Base-by-base conservation (phyloP, 2,797 vertebrate species). In the Rhinoraja longicauda region DNA sequence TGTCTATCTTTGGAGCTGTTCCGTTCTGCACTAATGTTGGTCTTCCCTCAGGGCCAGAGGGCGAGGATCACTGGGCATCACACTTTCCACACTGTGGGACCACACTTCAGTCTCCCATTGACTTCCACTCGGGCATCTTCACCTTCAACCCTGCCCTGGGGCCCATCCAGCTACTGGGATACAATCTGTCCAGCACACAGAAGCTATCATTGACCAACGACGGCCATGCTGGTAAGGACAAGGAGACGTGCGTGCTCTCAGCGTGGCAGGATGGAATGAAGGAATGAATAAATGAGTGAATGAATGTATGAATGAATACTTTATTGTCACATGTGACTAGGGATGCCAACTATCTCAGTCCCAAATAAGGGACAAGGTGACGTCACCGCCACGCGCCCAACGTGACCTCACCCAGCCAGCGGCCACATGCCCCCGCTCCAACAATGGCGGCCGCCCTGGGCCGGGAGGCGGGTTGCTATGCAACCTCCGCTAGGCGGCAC, bases 41-140 rank as follows among this genome's bases (percentile, higher is more conserved):
- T 36, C 1, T 53, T 75, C 93, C 94, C 94, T 67, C 94, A 99
- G 98, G 98, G 93, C 95, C 96, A 3, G 93, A 98, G 0, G 98
- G 98, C 94, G 96, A 98, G 94, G 95, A 96, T 21, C 94, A 96
- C 93, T 99, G 99, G 98, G 82, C 96, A 57, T 96, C 96, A 92
- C 95, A 95, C 70, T 99, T 97, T 76, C 97, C 98, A 0, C 98
- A 96, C 29, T 99, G 99, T 93, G 98, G 97, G 36, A 98, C 97
- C 86, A 93, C 96, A 0, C 97, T 97, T 93, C 99, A 99, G 94
- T 99, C 98, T 0, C 98, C 98, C 0, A 97, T 99, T 88, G 97
- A 99, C 96, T 97, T 99, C 91, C 96, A 96, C 59, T 93, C 96
- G 0, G 96, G 97, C 32, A 97, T 98, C 93, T 96, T 99, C n/a